Percentiles rank a stretch among this genome's conserved stretches.
These are phyloP conservation scores for Dascyllus trimaculatus DNA, from an alignment of 2,113 vertebrate genomes.

Conservation along the genomic window DNA sequence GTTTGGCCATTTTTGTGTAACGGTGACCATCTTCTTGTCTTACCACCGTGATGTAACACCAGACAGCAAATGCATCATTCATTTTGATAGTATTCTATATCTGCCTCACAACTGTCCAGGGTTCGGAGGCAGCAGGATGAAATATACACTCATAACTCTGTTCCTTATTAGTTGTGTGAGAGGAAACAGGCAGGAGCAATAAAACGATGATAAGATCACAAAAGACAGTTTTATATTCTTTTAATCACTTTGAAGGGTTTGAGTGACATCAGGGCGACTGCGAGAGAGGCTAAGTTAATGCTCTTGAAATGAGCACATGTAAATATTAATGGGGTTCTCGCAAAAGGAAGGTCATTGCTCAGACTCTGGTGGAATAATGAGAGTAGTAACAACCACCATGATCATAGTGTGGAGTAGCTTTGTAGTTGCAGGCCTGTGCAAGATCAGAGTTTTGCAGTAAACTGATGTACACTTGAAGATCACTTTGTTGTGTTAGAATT, in stretches of 20 bases:
- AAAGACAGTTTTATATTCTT: conserved; percentile 63
- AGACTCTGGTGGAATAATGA: conserved; percentile 43
- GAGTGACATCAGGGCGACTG: conserved; percentile 44
- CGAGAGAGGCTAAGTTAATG: conserved; percentile 36
- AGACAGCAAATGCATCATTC: conserved; percentile 47
- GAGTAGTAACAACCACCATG: not conserved
- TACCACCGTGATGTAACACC: conserved; percentile 14
- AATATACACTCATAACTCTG: conserved; percentile 53
- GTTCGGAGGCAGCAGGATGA: conserved; percentile 37
- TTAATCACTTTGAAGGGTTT: conserved; percentile 60
- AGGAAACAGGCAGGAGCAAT: conserved; percentile 53
- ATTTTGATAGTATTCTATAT: conserved; percentile 61
- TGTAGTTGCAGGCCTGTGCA: not conserved
- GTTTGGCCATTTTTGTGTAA: conserved; percentile 4
- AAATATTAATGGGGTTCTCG: conserved; percentile 66
- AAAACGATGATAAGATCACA: conserved; percentile 69
- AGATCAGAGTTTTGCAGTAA: not conserved
- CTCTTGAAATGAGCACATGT: conserved; percentile 61
- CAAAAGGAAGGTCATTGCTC: conserved; percentile 56
- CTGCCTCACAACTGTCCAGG: conserved; percentile 32
- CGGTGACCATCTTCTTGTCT: conserved; percentile 4
- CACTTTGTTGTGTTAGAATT: not conserved
- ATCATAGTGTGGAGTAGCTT: conserved; percentile 3
- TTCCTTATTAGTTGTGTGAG: conserved; percentile 58
- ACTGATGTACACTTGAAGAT: not conserved